These are phyloP conservation scores for Paraplagusia blochii DNA, from an alignment of 2,113 vertebrate species.

Conservation along the genomic window DNA sequence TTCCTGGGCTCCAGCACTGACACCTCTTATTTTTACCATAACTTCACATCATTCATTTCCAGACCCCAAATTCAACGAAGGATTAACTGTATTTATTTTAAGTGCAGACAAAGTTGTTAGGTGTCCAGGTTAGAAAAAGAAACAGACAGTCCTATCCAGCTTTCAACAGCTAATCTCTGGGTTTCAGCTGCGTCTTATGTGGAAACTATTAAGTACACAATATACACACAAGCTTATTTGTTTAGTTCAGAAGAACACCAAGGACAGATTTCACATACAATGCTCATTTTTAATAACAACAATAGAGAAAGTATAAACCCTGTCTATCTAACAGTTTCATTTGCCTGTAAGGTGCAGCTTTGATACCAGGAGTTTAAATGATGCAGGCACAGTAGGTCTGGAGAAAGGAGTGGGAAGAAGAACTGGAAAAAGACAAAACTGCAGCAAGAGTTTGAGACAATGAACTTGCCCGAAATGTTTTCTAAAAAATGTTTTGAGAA, in stretches of 20 bases:
- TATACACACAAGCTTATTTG: conserved; percentile 57
- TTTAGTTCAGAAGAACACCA: conserved; percentile 55
- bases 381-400: conserved; percentile 54
- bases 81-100: conserved; percentile 61
- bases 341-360: conserved; percentile 71
- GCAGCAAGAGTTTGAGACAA: conserved; percentile 37
- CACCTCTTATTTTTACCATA: no score
- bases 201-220: conserved; percentile 61
- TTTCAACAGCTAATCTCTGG: conserved; percentile 30
- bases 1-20: no score
- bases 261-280: conserved; percentile 57
- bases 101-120: conserved; percentile 62
- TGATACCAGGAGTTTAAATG: conserved; percentile 54
- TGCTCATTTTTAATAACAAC: conserved; percentile 63
- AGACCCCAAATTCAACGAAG: conserved; percentile 49
- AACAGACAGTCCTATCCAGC: conserved; percentile 42
- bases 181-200: conserved; percentile 36
- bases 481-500: conserved; percentile 55
- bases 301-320: conserved; percentile 68
- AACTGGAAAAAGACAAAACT: conserved; percentile 28
- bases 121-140: conserved; percentile 47
- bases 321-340: conserved; percentile 65
- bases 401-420: no score
- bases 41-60: conserved; percentile 33
- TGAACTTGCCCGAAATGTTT: conserved; percentile 53